Evolutionary conservation across 2,113 vertebrate genomes (phyloP), one percentile per base, ranked within the genome.

Genomic region (Anoplopoma fimbria): DNA sequence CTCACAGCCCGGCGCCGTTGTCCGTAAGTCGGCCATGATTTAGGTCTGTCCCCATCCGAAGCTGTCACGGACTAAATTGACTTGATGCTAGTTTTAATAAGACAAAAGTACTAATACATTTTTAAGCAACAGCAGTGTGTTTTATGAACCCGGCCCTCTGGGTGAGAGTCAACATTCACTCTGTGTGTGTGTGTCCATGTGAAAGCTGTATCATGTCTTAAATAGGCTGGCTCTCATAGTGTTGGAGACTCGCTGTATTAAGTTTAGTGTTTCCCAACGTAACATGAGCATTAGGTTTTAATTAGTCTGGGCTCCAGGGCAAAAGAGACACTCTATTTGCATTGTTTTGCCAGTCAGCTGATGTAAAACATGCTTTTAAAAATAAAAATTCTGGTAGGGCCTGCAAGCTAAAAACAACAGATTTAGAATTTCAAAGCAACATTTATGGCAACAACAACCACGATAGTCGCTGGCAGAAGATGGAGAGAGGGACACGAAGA

Each of bases 351-450:
- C 70, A 77, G 73, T 84, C 67, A 67, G 67, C 51, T 80, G 79
- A 68, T 70, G 36, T 51, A 72, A 87, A 88, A 87, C 75, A 74
- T 71, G 83, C 55, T 81, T 87, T 89, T 71, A 81, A 82, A 64
- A 74, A 57, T 75, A 38, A 77, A 89, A 84, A 53, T 21, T 0
- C 81, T 70, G 34, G 58, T 49, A 75, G 64, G 69, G 61, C 69
- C 71, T 34, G 57, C n/a, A 14, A 75, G 77, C 65, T 73, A 83
- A 76, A 87, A 84, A 72, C 40, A 81, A 78, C 40, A 57, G 40
- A 61, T 74, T 64, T 60, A 29, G 63, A 77, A 71, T 74, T 86
- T 89, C 69, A 85, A 81, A 79, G 87, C 63, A 42, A 67, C 71
- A 55, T 33, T 2, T 29, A 71, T 67, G 67, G 25, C 77, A 73